Base-by-base conservation (phyloP, 1,140 invertebrate species). In the Galleria mellonella region DNA sequence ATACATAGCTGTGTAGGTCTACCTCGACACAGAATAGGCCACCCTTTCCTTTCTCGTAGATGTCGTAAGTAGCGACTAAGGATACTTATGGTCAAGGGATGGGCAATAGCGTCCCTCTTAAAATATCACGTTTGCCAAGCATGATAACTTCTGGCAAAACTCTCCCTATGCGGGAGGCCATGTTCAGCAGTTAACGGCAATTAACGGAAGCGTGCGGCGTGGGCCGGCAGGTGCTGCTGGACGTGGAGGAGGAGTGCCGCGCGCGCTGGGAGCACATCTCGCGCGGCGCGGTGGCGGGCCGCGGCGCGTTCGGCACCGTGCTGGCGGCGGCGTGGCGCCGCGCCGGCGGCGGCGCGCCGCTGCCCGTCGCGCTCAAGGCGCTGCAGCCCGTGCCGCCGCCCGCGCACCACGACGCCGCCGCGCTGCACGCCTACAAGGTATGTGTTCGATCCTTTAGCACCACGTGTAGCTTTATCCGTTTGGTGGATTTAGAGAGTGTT, bases 231-330 rank as follows among this genome's bases (percentile, higher is more conserved):
- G 90, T 96, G 28, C 97, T 99, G 61, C 87, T 95, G 47, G 97
- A 99, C 86, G 87, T 99, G 10, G 94, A 93, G 1, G 91, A 94
- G 23, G 87, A 92, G 32, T 89, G 93, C 44, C 86, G 97, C 0
- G 94, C 87, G 93, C 39, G 95, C 51, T 90, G 93, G 30, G 93
- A 96, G 33, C 91, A 92, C 48, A 90, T 99, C 3, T 91, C 91
- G 30, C 87, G 93, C 39, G 95, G 94, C 0, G 90, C 91, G 47
- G 87, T 96, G 70, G 83, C 98, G n/a, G 98, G 98, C 0, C 91
- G 97, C 28, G 98, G 98, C 0, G 97, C 97, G 0, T 99, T 99
- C 88, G 98, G 98, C 0, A 97, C 98, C 74, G 98, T 99, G 0
- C 98, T 97, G 72, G 92, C 93, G 68, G 97, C 91, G 0, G 90